Base-by-base conservation (phyloP, 2,797 vertebrate genomes). In the Furcifer pardalis region DNA sequence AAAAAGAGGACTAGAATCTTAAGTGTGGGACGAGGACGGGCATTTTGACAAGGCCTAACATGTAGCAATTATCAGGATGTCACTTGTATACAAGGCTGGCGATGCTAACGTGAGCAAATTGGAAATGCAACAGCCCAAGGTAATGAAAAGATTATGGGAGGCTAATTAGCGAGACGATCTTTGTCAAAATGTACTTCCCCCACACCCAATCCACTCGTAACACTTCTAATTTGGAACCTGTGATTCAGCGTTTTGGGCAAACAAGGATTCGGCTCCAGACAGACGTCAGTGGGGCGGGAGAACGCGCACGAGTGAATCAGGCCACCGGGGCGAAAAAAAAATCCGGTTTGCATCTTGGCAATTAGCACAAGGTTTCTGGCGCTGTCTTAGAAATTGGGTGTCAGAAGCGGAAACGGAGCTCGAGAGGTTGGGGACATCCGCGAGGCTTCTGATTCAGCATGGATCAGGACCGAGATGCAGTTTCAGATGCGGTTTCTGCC, bases 291-390 rank as follows among this genome's bases (percentile, higher is more conserved):
- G 10, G 13, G 59, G 46, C 7, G 0, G 0, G 19, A 1, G 56
- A 9, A 73, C 9, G 25, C 15, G 3, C 10, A 19, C 17, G 30
- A 40, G 85, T 89, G 89, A 92, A 93, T 89, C 89, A 91, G 87
- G 88, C 85, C 42, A 79, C 75, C 59, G 35, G 84, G 90, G 91
- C n/a, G n/a, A n/a, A n/a, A n/a, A 92, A 91, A 91, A 90, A 91
- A 92, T 93, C 92, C 83, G 91, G 75, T 89, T 91, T 42, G 75
- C 85, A 81, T 90, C 86, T 93, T 78, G 82, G 83, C 88, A 90
- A 84, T 90, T 93, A 92, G 89, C 92, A 91, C 92, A 92, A 92
- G 93, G 91, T 83, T 25, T 52, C 21, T 88, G 91, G 86, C 75
- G 85, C 87, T 89, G 89, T 86, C 68, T 83, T 85, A 81, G 87